Percentiles rank a stretch among this genome's conserved stretches.
These are phyloP conservation scores for Phalacrocorax pelagicus DNA, from an alignment of 2,113 vertebrate genomes.

Conservation along the genomic window DNA sequence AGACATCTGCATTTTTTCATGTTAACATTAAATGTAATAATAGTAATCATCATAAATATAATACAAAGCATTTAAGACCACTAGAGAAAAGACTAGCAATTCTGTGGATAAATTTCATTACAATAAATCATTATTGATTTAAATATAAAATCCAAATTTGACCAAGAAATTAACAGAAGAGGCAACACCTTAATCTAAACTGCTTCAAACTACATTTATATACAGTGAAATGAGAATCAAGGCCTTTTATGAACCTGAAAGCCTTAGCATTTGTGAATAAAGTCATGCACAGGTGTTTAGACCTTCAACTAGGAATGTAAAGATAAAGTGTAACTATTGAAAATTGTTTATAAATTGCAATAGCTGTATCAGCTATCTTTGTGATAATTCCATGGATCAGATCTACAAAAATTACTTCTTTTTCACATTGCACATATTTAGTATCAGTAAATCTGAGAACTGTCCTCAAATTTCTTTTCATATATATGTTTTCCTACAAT, in stretches of 20 bases:
- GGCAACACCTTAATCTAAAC: not conserved
- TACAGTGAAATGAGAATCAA: not conserved
- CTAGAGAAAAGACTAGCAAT: not conserved
- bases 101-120: slow-evolving; percentile 17
- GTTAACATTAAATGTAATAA: slow-evolving; percentile 35
- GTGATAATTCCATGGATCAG: not conserved
- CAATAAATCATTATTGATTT: not conserved
- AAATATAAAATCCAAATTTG: slow-evolving; percentile 10
- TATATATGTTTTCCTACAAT: not conserved
- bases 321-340: not conserved
- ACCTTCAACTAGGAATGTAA: not conserved
- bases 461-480: not conserved
- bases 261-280: not conserved
- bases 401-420: not conserved
- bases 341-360: not conserved
- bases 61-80: not conserved
- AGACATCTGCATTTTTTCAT: slow-evolving; percentile 96
- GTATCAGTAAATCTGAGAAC: not conserved
- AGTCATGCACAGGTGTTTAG: not conserved
- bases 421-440: not conserved
- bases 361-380: not conserved
- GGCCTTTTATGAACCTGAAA: not conserved
- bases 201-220: not conserved
- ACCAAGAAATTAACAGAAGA: slow-evolving; percentile 6
- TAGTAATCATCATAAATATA: not conserved